Evolutionary conservation across 1,140 invertebrate genomes (phyloP), one percentile per base, ranked within the genome.

Genomic region (Watersipora subatra): DNA sequence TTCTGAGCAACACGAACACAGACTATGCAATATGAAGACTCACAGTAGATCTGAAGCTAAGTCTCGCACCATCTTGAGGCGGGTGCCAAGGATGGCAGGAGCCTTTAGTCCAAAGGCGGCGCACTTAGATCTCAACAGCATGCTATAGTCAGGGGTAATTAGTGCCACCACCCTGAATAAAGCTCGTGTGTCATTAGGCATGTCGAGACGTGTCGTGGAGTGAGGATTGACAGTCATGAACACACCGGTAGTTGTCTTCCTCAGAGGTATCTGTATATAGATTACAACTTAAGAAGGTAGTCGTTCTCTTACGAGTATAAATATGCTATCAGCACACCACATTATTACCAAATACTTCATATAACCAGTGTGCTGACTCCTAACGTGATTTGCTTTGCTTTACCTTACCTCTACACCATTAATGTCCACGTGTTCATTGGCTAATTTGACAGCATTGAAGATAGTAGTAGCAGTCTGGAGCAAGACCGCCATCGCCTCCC

Each of bases 21-120:
- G n/a, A n/a, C 46, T 17, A 55, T 17, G 46, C 46, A 22, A 55
- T 24, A 27, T 29, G 15, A 22, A 59, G 61, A 72, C 78, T 75
- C 71, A 79, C 78, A 79, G 68, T 29, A 76, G 73, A 69, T 78
- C 75, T 61, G 72, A 74, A 28, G 75, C 75, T 25, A 79, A 69
- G 57, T 79, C 74, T 19, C 70, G 64, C 7, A 80, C 65, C 27
- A 76, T 71, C 63, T 78, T 77, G 2, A 80, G 70, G 61, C 78
- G 67, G 1, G 69, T 69, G 1, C 72, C 77, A 12, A 80, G 71
- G 1, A 78, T 69, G 19, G 65, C 64, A 19, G 77, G 73, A 29
- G 72, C 72, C 56, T 74, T 72, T 69, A 80, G 76, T 26, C 77
- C 77, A 66, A 75, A 64, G 2, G 74, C 67, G 7, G 75, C 69